Base-by-base conservation (phyloP, 1,140 invertebrate species). In the Drosophila athabasca region DNA sequence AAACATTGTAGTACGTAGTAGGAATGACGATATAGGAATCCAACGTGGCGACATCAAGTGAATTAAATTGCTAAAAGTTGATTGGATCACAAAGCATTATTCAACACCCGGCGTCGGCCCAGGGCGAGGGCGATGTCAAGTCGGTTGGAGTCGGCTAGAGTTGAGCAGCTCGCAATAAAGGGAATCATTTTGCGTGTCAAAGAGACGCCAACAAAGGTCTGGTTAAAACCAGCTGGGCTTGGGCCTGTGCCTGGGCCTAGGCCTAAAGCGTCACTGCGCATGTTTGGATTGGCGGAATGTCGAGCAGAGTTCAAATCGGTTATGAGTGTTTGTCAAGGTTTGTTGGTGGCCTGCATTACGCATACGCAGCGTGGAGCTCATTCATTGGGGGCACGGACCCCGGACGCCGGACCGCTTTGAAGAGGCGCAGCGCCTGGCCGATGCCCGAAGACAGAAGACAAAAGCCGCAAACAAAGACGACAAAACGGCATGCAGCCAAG, bases 61-160 rank as follows among this genome's bases (percentile, higher is more conserved):
- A 87, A 87, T 87, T 90, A 90, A 79, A 87, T 90, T 90, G 87
- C 78, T 87, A 46, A 73, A 79, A 68, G 76, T 90, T 87, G 68
- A 90, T 90, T 90, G 81, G 72, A 83, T 87, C 83, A 90, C 83
- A 87, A 90, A 90, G 80, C 79, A 81, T 88, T 88, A 88, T 89
- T 87, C 83, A 88, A 89, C 83, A 76, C 75, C 45, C 65, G 45
- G 50, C 48, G 62, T 26, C 52, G 73, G 44, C 59, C 31, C 45
- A 62, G 44, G 62, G 60, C 62, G 64, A 61, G 55, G 69, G 43
- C 74, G 74, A 75, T 74, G 69, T 77, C 77, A 62, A 61, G 82
- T 70, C 49, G 52, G 53, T 51, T 60, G 58, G 73, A 85, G 69
- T 72, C 51, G 58, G 60, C 53, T 57, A 61, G 69, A 85, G 74